These are phyloP conservation scores for Euplexia lucipara DNA, from an alignment of 2,888 invertebrate genomes.

Conservation along the genomic window DNA sequence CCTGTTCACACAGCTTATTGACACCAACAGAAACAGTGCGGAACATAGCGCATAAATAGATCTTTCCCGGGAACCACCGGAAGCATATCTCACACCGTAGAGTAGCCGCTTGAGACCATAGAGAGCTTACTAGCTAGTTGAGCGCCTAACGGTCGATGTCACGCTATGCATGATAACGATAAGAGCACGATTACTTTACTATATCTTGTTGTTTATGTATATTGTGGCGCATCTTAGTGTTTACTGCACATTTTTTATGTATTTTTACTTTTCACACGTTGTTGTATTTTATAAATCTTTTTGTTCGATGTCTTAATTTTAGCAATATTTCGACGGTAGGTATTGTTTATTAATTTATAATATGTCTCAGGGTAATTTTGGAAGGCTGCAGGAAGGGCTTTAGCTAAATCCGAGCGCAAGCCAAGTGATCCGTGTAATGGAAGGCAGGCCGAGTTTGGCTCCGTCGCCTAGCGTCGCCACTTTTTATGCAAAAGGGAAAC, in stretches of 20 bases:
- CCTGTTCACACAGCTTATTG: conserved; percentile 84
- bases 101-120: conserved; percentile 86
- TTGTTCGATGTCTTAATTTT: conserved; percentile 58
- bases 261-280: conserved; percentile 64
- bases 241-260: conserved; percentile 82
- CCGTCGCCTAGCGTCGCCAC: conserved; percentile 70
- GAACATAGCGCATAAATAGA: conserved; percentile 90
- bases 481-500: conserved; percentile 71
- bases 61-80: conserved; percentile 91
- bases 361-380: conserved; percentile 77
- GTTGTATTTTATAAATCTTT: conserved; percentile 54
- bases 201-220: conserved; percentile 77
- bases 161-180: conserved; percentile 90
- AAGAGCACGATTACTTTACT: conserved; percentile 86
- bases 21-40: conserved; percentile 86
- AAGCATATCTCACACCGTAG: conserved; percentile 87
- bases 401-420: conserved; percentile 80
- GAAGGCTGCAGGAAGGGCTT: conserved; percentile 80
- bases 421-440: conserved; percentile 87
- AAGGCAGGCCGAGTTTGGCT: conserved; percentile 83
- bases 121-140: conserved; percentile 81
- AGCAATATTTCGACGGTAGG: conserved; percentile 55
- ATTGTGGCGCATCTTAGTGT: conserved; percentile 82
- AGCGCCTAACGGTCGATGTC: conserved; percentile 86
- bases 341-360: conserved; percentile 72